phyloP scores from a whole-genome alignment of 2,113 vertebrate genomes.

The Glareola pratincola region DNA sequence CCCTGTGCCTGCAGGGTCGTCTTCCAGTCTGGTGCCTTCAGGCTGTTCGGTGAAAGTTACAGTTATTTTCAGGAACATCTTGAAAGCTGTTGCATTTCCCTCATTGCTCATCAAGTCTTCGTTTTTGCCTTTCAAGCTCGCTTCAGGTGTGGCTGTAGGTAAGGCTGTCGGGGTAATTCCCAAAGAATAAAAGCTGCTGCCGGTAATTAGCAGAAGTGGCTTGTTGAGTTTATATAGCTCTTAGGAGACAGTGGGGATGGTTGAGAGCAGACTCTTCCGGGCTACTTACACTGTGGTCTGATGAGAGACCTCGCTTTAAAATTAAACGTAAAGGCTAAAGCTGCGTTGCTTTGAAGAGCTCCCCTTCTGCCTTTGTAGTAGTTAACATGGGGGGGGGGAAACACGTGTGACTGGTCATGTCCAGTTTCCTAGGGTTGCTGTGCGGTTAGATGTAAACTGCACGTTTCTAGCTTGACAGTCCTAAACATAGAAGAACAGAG shows the following conservation, averaged over 20 bases:
- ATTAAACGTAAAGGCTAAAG: background rate
- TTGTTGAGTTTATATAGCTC: background rate
- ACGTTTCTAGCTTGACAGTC: background rate
- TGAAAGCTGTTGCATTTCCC: background rate
- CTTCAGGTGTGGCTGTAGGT: conserved; percentile 7
- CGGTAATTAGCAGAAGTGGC: conserved; percentile 8
- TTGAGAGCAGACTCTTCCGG: background rate
- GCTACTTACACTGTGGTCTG: background rate
- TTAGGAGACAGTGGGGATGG: background rate
- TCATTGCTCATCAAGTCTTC: background rate
- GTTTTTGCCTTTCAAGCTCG: background rate
- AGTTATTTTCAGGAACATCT: background rate
- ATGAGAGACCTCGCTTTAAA: background rate
- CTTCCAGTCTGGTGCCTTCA: background rate
- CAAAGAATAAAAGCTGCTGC: background rate
- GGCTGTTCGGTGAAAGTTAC: background rate
- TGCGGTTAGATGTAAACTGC: background rate
- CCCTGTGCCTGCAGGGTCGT: background rate
- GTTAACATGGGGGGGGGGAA: background rate
- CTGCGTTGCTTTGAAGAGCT: background rate
- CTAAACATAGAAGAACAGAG: background rate
- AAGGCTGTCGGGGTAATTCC: background rate
- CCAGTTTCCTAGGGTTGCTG: background rate
- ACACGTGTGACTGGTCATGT: background rate
- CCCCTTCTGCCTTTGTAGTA: background rate